Percentiles rank a stretch among this genome's conserved stretches.
These are phyloP conservation scores for Ceratina calcarata DNA, from an alignment of 1,140 invertebrate genomes.

Conservation along the genomic window DNA sequence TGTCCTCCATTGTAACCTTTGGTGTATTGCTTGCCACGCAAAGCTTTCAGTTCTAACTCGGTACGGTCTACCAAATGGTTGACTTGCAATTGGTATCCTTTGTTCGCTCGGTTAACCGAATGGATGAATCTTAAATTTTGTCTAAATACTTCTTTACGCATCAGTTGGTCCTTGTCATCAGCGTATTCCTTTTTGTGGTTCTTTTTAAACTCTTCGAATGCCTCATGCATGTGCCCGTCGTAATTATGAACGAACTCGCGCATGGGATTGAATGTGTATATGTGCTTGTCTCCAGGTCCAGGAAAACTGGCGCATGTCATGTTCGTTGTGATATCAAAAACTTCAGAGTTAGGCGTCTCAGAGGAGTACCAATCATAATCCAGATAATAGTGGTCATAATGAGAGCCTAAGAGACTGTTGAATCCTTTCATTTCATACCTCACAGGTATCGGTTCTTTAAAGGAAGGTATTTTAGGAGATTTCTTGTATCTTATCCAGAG, in stretches of 20 bases:
- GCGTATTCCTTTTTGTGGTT: conserved; percentile 88
- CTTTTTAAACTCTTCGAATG: conserved; percentile 89
- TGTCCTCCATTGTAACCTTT: conserved; percentile 86
- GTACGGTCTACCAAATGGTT: conserved; percentile 95
- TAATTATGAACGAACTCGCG: conserved; percentile 90
- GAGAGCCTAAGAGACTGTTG: conserved; percentile 94
- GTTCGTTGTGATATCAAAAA: conserved; percentile 85
- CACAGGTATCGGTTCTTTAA: conserved; percentile 83
- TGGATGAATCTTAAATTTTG: conserved; percentile 94
- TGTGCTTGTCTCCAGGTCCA: conserved; percentile 89
- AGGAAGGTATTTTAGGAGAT: conserved; percentile 68
- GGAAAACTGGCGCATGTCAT: conserved; percentile 91
- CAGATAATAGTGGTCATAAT: conserved; percentile 97
- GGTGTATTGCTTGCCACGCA: conserved; percentile 88
- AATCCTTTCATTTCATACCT: conserved; percentile 96
- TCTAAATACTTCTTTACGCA: conserved; percentile 90
- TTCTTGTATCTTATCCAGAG: conserved; percentile 89
- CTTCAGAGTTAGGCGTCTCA: conserved; percentile 84
- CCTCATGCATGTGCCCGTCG: conserved; percentile 87
- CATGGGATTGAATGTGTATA: conserved; percentile 95
- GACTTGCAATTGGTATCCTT: conserved; percentile 87
- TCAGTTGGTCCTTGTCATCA: conserved; percentile 84
- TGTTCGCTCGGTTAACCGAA: conserved; percentile 89
- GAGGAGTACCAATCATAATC: conserved; percentile 89
- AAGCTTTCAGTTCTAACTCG: conserved; percentile 88